Base-by-base conservation (phyloP, 2,888 invertebrate genomes). In the Pollenia labialis region DNA sequence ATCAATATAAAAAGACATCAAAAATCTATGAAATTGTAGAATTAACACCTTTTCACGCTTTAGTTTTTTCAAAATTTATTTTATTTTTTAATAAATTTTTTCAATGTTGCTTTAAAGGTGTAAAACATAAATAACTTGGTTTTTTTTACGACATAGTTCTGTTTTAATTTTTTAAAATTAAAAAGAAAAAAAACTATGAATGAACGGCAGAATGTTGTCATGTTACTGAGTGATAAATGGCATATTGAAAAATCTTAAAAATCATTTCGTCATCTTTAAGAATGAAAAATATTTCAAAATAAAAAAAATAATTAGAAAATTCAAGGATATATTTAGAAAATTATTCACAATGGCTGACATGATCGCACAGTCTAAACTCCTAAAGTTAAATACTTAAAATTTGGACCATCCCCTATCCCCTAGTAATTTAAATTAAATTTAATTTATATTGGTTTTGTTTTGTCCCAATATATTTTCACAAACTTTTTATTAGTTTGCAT, bases 141-240 rank as follows among this genome's bases (percentile, higher is more conserved):
- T 18, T 44, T 52, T 75, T 52, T 62, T 3, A 3, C 32, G 42
- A 6, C 48, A 50, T 1, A 18, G 11, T 48, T 72, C 8, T 72
- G 18, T 12, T 42, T 48, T 2, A 18, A 32, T 62, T 8, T 8
- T 40, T 74, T 48, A 12, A 4, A 60, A 46, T 40, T 40, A 1
- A 40, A 74, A 12, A 50, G 18, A 23, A 32, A 4, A 40, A 74
- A 16, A 50, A 40, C 48, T 7, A 18, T 75, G 48, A 75, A 62
- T n/a, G 46, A 58, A 54, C 12, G 16, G 4, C 11, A 54, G 12
- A n/a, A 50, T 40, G 16, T 40, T 77, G 77, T 77, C 50, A 68
- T 42, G 40, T 77, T 18, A 50, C 4, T 56, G 48, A n/a, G 18
- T 77, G 58, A 68, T 58, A 68, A 58, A 68, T 44, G 4, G 10